These are phyloP conservation scores for Tragelaphus buxtoni DNA, from an alignment of 2,113 vertebrate genomes.

Conservation along the genomic window DNA sequence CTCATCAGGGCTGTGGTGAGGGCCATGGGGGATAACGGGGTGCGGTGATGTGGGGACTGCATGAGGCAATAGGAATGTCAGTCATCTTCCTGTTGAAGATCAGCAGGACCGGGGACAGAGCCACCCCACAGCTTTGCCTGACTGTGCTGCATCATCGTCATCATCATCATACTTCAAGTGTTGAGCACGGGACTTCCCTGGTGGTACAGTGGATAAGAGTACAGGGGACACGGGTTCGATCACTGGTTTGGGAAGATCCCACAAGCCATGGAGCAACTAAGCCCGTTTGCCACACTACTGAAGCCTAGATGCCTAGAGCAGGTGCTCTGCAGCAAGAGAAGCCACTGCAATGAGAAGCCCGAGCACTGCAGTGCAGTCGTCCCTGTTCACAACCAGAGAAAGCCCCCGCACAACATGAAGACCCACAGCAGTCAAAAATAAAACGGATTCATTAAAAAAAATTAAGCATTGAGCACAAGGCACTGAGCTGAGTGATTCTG, in stretches of 20 bases:
- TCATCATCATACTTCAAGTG: background rate
- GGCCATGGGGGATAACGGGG: fast-evolving
- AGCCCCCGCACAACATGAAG: background rate
- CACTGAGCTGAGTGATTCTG: background rate
- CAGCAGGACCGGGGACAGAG: background rate
- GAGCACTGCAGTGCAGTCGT: background rate
- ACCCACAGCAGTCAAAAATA: background rate
- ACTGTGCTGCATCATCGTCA: fast-evolving
- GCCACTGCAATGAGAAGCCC: background rate
- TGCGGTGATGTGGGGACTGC: background rate
- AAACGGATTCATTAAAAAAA: background rate
- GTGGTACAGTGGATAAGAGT: background rate
- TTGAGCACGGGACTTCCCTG: background rate
- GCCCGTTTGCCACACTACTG: background rate
- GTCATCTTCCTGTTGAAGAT: background rate
- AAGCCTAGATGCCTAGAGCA: background rate
- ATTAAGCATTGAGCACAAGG: background rate
- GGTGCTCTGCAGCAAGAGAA: background rate
- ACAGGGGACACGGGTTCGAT: background rate
- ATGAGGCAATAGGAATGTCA: background rate
- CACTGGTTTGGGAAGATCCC: background rate
- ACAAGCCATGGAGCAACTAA: background rate
- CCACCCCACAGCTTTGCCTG: background rate
- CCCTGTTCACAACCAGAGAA: background rate
- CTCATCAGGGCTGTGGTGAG: background rate